These are phyloP conservation scores for Eledone cirrhosa DNA, from an alignment of 2,888 invertebrate genomes.

Conservation along the genomic window DNA sequence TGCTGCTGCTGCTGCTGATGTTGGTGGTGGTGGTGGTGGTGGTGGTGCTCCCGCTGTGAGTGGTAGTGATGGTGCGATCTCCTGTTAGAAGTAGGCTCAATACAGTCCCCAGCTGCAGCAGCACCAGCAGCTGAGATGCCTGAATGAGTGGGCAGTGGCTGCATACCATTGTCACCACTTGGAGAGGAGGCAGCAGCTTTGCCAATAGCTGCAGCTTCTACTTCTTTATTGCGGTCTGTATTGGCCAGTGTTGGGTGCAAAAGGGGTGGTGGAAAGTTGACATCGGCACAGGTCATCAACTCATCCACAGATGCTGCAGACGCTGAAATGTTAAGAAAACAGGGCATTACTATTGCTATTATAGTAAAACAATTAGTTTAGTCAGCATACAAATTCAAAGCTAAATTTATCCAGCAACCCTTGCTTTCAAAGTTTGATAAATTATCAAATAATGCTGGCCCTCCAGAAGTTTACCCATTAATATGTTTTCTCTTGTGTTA, in stretches of 20 bases:
- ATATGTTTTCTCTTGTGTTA: too few species aligned
- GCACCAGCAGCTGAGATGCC: conserved; percentile 23
- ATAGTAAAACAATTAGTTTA: too few species aligned
- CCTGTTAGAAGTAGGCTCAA: not conserved
- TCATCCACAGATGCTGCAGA: conserved; percentile 50
- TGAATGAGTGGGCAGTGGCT: not conserved
- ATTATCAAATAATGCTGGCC: too few species aligned
- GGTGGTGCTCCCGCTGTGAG: not conserved
- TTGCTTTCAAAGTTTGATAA: too few species aligned
- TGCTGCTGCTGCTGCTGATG: not conserved
- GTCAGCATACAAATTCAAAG: too few species aligned
- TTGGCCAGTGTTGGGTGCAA: conserved; percentile 40
- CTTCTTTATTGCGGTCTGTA: conserved; percentile 31
- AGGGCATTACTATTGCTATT: not conserved
- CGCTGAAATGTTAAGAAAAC: not conserved
- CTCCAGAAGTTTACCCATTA: too few species aligned
- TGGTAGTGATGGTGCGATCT: not conserved
- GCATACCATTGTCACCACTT: not conserved
- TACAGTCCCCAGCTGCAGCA: conserved; percentile 31
- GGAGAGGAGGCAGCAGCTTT: conserved; percentile 17
- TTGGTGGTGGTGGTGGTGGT: not conserved
- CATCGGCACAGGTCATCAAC: conserved; percentile 48
- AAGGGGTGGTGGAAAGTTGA: conserved; percentile 41
- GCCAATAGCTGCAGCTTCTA: conserved; percentile 29
- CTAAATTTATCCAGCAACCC: too few species aligned